Conservation (phyloP, 2,113 vertebrate species). For the Murina feae region DNA sequence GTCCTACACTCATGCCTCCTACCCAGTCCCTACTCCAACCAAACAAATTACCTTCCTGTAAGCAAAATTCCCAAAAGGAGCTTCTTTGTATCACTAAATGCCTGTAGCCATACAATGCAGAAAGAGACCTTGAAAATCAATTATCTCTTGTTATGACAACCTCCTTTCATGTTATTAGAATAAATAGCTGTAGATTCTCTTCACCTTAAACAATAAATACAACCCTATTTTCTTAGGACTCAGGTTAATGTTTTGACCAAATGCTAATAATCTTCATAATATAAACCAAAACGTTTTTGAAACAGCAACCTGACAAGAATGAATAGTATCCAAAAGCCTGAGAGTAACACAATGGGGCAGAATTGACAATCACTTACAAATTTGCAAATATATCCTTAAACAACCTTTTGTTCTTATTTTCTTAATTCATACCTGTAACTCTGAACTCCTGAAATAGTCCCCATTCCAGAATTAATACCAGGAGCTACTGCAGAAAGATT, state of each 20-base stretch:
- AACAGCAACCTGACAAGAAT: background rate
- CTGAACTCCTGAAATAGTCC: slow-evolving; percentile 64
- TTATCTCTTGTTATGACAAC: background rate
- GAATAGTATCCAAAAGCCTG: background rate
- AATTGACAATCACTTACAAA: background rate
- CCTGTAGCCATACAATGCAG: background rate
- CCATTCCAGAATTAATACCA: slow-evolving; percentile 48
- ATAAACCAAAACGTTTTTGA: background rate
- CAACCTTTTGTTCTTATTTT: background rate
- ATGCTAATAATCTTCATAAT: background rate
- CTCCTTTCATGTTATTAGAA: background rate
- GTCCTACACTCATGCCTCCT: background rate
- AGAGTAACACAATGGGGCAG: background rate
- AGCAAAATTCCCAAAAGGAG: background rate
- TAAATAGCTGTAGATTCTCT: background rate
- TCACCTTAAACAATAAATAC: background rate
- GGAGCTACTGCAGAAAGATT: slow-evolving; percentile 65
- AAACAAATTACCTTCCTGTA: background rate
- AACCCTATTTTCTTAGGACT: slow-evolving; percentile 7
- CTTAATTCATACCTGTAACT: slow-evolving; percentile 80
- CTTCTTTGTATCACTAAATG: background rate
- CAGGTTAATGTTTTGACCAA: background rate
- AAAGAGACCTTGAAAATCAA: background rate
- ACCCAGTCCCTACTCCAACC: background rate
- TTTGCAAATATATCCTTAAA: background rate